Evolutionary conservation across 2,113 vertebrate species (phyloP).

Genomic region (Pseudolaguvia tuberculata): DNA sequence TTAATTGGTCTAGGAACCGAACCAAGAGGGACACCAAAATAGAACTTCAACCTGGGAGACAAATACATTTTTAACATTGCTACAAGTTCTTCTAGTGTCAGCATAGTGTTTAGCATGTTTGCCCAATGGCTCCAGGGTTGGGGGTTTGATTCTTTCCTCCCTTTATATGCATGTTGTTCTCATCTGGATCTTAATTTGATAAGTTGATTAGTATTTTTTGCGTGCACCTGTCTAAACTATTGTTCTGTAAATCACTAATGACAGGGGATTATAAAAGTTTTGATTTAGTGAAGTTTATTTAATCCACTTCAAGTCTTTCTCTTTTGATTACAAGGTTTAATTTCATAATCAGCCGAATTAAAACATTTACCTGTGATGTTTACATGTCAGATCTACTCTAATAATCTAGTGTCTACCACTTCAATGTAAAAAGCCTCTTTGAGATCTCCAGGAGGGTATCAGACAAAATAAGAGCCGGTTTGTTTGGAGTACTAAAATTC

Average conservation of each 20-base stretch:
- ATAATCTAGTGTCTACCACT: background rate
- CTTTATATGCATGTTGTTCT: no score
- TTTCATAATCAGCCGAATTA: background rate
- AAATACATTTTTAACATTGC: background rate
- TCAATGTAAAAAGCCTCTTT: background rate
- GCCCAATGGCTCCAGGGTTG: background rate
- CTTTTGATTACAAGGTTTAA: background rate
- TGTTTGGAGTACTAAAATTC: background rate
- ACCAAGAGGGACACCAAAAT: background rate
- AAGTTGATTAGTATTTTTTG: no score
- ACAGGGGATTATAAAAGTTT: background rate
- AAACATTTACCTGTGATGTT: background rate
- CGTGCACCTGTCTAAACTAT: background rate
- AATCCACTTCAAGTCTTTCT: background rate
- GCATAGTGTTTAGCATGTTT: no score
- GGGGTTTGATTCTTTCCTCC: no score
- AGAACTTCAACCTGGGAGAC: background rate
- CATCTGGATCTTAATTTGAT: no score
- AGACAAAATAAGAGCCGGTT: constrained; percentile 1
- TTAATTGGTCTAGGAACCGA: background rate
- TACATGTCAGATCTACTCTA: background rate
- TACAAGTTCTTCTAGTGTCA: background rate
- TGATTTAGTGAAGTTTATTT: background rate
- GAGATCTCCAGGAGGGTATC: background rate
- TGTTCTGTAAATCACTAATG: no score